Evolutionary conservation across 2,797 vertebrate genomes (phyloP).

Genomic region (Hypotaenidia philippensis): DNA sequence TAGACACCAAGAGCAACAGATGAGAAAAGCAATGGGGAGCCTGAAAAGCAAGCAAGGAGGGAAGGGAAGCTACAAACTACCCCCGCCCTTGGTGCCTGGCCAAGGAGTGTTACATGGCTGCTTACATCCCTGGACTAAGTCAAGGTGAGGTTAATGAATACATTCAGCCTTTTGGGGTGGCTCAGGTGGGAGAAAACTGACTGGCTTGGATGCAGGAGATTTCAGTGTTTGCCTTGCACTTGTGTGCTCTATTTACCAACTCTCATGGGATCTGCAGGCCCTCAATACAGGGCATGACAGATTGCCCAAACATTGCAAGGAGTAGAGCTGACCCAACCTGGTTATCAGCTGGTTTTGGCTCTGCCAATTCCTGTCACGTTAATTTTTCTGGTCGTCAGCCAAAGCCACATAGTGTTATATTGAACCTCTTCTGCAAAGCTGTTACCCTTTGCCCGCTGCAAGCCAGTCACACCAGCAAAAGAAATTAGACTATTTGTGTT

Average conservation of each 20-base stretch:
- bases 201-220: background rate
- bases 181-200: background rate
- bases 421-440: background rate
- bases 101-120: background rate
- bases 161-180: background rate
- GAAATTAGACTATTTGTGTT: background rate
- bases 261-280: background rate
- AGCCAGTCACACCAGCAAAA: background rate
- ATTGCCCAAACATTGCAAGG: background rate
- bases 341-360: background rate
- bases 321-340: background rate
- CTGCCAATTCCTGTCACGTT: accelerated
- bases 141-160: accelerated
- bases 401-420: background rate
- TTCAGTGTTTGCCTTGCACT: background rate
- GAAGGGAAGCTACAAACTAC: conserved; percentile 29
- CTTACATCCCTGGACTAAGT: background rate
- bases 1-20: background rate
- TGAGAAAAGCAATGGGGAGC: background rate
- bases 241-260: background rate
- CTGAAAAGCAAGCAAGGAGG: conserved; percentile 21
- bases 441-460: background rate
- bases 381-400: background rate
- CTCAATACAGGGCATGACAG: background rate
- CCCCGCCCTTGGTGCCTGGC: background rate